phyloP scores from a whole-genome alignment of 2,113 vertebrate species.

The Telmatochromis sp. region DNA sequence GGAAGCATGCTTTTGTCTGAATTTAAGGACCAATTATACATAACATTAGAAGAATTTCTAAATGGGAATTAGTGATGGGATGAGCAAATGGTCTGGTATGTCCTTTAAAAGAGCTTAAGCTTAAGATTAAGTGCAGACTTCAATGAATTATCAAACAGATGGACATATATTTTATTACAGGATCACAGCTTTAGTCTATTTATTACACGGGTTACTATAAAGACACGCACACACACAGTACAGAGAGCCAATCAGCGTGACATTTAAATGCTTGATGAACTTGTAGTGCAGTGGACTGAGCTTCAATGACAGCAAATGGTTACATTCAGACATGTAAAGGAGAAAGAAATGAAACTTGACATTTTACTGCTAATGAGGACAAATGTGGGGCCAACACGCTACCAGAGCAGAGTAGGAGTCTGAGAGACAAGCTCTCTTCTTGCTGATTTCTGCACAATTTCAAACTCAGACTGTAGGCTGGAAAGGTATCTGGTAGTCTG shows the following conservation, averaged over 20 bases:
- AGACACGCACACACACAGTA: background rate
- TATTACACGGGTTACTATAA: background rate
- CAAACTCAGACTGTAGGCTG: background rate
- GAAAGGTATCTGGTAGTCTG: background rate
- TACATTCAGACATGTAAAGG: constrained; percentile 21
- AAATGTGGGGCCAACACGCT: constrained; percentile 23
- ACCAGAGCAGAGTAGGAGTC: background rate
- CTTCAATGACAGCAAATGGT: constrained; percentile 13
- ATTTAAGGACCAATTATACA: background rate
- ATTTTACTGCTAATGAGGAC: constrained; percentile 54
- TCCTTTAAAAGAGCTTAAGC: background rate
- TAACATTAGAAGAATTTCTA: background rate
- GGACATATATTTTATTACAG: background rate
- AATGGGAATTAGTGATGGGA: background rate
- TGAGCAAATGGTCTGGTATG: background rate
- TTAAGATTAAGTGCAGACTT: background rate
- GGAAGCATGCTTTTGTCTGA: background rate
- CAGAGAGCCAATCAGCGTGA: background rate
- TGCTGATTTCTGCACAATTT: constrained; percentile 13
- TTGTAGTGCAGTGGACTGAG: background rate
- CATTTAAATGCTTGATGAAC: constrained; percentile 44
- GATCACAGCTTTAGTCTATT: background rate
- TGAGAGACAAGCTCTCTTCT: background rate
- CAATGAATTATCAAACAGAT: background rate
- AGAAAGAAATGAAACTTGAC: constrained; percentile 35